phyloP scores from a whole-genome alignment of 1,140 invertebrate species.

The Epicauta chinensis region DNA sequence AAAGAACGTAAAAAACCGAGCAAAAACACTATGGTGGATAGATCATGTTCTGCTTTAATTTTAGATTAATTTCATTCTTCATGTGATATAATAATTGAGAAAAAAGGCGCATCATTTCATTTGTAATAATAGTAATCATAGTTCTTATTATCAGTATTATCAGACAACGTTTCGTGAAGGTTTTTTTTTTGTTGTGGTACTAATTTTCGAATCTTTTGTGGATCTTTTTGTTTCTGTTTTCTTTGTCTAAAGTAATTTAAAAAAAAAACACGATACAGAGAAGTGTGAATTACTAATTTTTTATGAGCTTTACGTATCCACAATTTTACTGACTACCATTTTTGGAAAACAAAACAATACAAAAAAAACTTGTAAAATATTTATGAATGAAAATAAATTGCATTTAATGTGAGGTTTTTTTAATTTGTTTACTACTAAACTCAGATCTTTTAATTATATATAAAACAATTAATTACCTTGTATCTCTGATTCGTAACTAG shows the following conservation, averaged over 20 bases:
- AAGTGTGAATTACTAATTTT: slow-evolving; percentile 31
- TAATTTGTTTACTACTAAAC: no score
- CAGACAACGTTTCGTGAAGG: slow-evolving; percentile 19
- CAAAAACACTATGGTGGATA: neutral
- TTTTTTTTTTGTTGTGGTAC: neutral
- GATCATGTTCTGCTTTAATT: neutral
- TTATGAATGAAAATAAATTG: slow-evolving; percentile 40
- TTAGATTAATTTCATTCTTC: neutral
- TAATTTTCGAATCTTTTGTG: neutral
- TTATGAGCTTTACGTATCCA: slow-evolving; percentile 40
- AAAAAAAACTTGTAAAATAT: slow-evolving; percentile 40
- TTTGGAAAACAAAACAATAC: slow-evolving; percentile 13
- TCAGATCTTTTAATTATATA: no score
- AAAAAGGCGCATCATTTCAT: slow-evolving; percentile 10
- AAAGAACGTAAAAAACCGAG: neutral
- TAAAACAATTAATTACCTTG: no score
- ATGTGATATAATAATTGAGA: slow-evolving; percentile 9
- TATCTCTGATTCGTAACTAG: no score
- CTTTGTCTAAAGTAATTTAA: no score
- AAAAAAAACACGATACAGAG: slow-evolving; percentile 1
- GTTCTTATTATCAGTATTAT: slow-evolving; percentile 30
- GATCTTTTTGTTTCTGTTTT: neutral
- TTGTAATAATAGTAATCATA: neutral
- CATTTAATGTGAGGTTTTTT: slow-evolving; percentile 36
- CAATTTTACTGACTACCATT: slow-evolving; percentile 30